Percentiles rank a stretch among this genome's conserved stretches.
phyloP scores from a whole-genome alignment of 1,140 invertebrate genomes.

The Pachyrhynchus sulphureomaculatus region DNA sequence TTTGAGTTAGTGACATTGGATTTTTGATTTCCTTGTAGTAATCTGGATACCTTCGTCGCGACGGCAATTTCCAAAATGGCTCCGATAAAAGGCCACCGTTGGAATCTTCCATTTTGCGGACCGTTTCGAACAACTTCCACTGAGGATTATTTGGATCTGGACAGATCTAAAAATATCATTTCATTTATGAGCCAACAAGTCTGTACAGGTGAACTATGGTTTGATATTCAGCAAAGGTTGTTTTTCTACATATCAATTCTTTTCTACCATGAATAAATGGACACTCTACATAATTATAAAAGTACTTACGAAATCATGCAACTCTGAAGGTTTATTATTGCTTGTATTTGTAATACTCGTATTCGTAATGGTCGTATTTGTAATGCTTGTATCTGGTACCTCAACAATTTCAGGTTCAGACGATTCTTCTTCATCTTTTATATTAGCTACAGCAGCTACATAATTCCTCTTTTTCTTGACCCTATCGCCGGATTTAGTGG shows the following conservation, averaged over 20 bases:
- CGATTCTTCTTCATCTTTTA: constrained; percentile 14
- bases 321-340: too few species aligned
- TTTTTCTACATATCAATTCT: too few species aligned
- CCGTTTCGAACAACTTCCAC: constrained; percentile 57
- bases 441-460: constrained; percentile 13
- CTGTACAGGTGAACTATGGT: too few species aligned
- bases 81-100: constrained; percentile 70
- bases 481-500: constrained; percentile 2
- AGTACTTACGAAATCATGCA: constrained; percentile 22
- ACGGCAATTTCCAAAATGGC: constrained; percentile 91
- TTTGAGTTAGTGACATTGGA: constrained; percentile 92
- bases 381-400: too few species aligned
- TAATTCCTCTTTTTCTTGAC: constrained; percentile 12
- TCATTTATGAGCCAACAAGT: too few species aligned
- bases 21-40: constrained; percentile 97
- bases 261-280: too few species aligned
- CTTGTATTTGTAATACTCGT: too few species aligned
- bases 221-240: too few species aligned
- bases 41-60: constrained; percentile 88
- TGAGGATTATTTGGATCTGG: constrained; percentile 53
- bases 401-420: constrained; percentile 3
- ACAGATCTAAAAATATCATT: constrained; percentile 11
- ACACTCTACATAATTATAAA: too few species aligned
- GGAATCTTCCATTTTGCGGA: constrained; percentile 51
- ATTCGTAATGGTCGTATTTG: too few species aligned